Evolutionary conservation across 2,888 invertebrate species (phyloP).

Genomic region (Thalpophila matura): DNA sequence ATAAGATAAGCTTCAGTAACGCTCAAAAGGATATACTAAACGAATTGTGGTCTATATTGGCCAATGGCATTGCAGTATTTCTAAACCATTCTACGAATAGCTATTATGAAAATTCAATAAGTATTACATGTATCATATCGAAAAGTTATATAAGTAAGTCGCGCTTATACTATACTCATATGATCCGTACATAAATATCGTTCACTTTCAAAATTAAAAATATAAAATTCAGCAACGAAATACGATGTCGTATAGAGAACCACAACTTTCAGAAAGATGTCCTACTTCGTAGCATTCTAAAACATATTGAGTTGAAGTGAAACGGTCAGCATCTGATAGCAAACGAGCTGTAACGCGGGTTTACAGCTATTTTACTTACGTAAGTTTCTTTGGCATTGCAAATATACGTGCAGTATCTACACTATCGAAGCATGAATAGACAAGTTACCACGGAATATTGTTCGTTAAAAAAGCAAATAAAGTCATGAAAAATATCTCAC

Average conservation of each 20-base stretch:
- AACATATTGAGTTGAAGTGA: background rate
- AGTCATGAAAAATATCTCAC: slow-evolving; percentile 9
- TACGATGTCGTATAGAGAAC: background rate
- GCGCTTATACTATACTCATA: too few relatives aligned
- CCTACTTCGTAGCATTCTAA: background rate
- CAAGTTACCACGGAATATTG: background rate
- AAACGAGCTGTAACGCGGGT: background rate
- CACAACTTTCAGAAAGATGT: background rate
- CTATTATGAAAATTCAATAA: slow-evolving; percentile 21
- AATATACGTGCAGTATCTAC: background rate
- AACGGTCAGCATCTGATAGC: background rate
- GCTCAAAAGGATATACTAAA: too few relatives aligned
- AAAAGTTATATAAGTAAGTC: too few relatives aligned
- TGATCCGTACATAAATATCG: background rate
- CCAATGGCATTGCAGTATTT: too few relatives aligned
- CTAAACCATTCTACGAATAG: too few relatives aligned
- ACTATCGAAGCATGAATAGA: background rate
- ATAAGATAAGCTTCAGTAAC: too few relatives aligned
- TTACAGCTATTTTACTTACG: background rate
- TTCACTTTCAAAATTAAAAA: background rate
- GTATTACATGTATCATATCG: too few relatives aligned
- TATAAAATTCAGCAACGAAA: background rate
- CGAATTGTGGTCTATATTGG: too few relatives aligned
- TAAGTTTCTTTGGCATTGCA: background rate
- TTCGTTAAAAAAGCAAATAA: slow-evolving; percentile 1